Percentiles rank a stretch among this genome's conserved stretches.
Conservation (phyloP, 2,113 vertebrate genomes). For the Erpornis zantholeuca region DNA sequence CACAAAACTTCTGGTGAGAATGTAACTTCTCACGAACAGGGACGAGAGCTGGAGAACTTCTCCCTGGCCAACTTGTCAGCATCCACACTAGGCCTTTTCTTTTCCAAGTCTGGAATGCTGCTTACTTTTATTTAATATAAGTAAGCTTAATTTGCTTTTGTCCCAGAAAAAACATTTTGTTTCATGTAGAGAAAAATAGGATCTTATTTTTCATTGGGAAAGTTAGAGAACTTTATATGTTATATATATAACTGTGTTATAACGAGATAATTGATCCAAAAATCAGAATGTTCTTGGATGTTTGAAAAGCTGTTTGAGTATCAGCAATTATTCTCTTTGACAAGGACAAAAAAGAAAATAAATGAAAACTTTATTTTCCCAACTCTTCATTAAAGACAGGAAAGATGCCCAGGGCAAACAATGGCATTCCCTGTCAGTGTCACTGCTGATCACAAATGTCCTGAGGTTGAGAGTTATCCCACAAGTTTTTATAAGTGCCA, state of each 20-base stretch:
- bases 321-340: not conserved
- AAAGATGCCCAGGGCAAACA: not conserved
- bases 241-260: not conserved
- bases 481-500: not conserved
- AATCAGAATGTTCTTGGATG: not conserved
- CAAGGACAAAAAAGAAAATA: not conserved
- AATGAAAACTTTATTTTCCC: not conserved
- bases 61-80: too few relatives aligned
- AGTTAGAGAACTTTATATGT: not conserved
- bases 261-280: not conserved
- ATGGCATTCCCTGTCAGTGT: not conserved
- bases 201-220: not conserved
- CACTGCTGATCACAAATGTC: not conserved
- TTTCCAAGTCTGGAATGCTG: not conserved
- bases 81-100: accelerated
- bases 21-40: too few relatives aligned
- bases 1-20: too few relatives aligned
- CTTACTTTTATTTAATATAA: not conserved
- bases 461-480: not conserved
- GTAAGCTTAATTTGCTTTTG: not conserved
- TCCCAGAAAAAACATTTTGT: not conserved
- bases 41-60: too few relatives aligned
- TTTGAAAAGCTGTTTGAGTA: not conserved
- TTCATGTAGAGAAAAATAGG: not conserved
- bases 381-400: not conserved